Evolutionary conservation across 2,797 vertebrate species (phyloP).

Genomic region (Ispidina lecontei): DNA sequence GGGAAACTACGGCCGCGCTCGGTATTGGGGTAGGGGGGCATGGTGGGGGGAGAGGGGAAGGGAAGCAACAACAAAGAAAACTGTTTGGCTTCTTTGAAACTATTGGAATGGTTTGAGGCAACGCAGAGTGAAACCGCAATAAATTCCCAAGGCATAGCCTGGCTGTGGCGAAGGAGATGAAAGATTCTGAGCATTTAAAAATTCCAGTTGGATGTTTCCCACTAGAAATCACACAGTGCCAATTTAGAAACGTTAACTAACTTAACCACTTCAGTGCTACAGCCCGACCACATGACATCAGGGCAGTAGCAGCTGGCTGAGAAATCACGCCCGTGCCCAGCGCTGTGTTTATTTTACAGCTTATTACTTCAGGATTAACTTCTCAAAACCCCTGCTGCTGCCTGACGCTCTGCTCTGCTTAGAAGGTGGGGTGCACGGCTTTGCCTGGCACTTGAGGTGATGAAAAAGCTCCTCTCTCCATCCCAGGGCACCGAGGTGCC

Average conservation of each 20-base stretch:
- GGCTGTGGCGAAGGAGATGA: conserved; percentile 78
- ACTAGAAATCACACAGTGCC: conserved; percentile 72
- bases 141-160: conserved; percentile 76
- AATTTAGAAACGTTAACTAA: conserved; percentile 63
- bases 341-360: conserved; percentile 26
- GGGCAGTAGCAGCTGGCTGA: conserved; percentile 28
- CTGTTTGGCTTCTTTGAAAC: conserved; percentile 79
- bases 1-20: conserved; percentile 83
- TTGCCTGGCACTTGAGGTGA: neutral
- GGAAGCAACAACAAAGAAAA: conserved; percentile 78
- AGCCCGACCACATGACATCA: neutral
- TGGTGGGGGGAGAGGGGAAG: neutral
- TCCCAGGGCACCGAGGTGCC: neutral
- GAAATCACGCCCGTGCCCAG: neutral
- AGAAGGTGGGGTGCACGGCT: neutral
- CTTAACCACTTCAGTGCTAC: conserved; percentile 77
- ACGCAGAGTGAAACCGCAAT: conserved; percentile 79
- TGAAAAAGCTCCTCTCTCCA: neutral
- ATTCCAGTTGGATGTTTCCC: conserved; percentile 74
- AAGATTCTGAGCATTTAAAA: conserved; percentile 78
- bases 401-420: neutral
- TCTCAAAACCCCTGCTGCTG: neutral
- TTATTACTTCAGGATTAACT: conserved; percentile 13
- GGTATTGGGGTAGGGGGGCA: conserved; percentile 60
- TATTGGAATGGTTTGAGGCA: conserved; percentile 81